Base-by-base conservation (phyloP, 2,113 vertebrate genomes). In the Tauraco erythrolophus region DNA sequence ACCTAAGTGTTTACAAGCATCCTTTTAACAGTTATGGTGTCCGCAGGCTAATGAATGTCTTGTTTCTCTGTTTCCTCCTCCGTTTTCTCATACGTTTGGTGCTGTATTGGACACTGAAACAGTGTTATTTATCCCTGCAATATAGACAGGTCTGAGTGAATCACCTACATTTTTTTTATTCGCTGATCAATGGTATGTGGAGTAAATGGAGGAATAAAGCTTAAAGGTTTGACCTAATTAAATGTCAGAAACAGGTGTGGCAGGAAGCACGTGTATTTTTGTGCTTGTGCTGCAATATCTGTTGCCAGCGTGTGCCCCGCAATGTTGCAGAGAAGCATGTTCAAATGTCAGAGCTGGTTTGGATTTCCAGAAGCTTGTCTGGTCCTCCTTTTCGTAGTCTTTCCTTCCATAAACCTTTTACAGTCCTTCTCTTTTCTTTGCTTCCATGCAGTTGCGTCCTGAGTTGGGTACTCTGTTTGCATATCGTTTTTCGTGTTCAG, bases 221-320 rank as follows among this genome's bases (percentile, higher is more conserved):
- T 62, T 84, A n/a, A 81, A 93, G 24, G 7, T 69, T 86, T 91
- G 41, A 81, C 41, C 39, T 83, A 43, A 80, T 72, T 65, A 31
- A 7, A 3, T 31, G 12, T 53, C n/a, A 84, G 68, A 65, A 91
- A 39, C 41, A n/a, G 37, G 60, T 81, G 9, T 10, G 80, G n/a
- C 2, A 4, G 41, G n/a, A 77, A 65, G 31, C 1, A 2, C 0
- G 0, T 56, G 11, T 71, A 8, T 65, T 15, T 81, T 72, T 65
- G 11, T 77, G 23, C 54, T 72, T 65, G n/a, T 74, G 68, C 58
- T 61, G 58, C 2, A 1, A 1, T 41, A 48, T 45, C 56, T 33
- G n/a, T 45, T 80, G n/a, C 21, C 31, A 23, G 24, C 37, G 28
- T 0, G 3, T 51, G 76, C 51, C 56, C 37, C 31, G 50, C 41